Evolutionary conservation across 1,140 invertebrate genomes (phyloP).

Genomic region (Hetaerina americana): DNA sequence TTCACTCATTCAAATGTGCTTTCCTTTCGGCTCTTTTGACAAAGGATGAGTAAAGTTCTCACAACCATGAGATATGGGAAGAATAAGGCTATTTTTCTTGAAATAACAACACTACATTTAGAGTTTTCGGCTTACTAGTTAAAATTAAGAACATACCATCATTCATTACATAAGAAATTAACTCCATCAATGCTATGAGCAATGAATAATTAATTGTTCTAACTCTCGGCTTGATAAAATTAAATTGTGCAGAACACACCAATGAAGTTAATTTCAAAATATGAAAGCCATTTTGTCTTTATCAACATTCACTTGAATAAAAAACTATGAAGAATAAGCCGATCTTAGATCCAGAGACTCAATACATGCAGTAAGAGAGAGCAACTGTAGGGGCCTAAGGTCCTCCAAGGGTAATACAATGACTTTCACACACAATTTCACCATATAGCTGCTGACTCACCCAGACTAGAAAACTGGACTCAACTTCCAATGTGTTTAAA

Average conservation of each 20-base stretch:
- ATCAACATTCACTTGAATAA: neutral
- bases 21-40: neutral
- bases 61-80: neutral
- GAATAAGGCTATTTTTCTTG: neutral
- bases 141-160: neutral
- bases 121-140: neutral
- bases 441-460: neutral
- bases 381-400: neutral
- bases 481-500: neutral
- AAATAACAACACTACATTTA: neutral
- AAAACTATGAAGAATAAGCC: neutral
- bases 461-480: neutral
- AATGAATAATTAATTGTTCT: neutral
- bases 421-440: neutral
- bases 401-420: neutral
- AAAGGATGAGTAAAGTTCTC: neutral
- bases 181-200: neutral
- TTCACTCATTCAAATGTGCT: neutral
- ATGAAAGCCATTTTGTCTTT: neutral
- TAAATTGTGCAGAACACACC: neutral
- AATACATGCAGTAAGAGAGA: neutral
- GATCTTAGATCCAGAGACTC: neutral
- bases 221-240: neutral
- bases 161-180: neutral
- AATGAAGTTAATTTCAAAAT: neutral